Conservation (phyloP, 2,113 vertebrate species). For the Platycercus adscitus region DNA sequence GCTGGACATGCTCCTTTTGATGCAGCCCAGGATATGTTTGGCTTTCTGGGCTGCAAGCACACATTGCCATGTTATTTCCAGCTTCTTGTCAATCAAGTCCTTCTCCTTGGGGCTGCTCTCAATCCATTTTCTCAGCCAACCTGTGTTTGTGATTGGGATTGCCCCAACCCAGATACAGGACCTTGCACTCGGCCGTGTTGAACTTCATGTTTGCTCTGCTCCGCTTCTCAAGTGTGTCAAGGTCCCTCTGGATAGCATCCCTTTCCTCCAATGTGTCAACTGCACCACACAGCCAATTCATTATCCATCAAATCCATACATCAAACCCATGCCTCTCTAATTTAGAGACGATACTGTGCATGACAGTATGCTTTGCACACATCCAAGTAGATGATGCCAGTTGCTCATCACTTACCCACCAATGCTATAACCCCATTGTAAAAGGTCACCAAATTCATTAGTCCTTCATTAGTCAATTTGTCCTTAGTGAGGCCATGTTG, state of each 20-base stretch:
- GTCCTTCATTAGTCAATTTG: not conserved
- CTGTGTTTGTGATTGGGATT: not conserved
- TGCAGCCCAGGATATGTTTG: not conserved
- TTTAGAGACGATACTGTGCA: not conserved
- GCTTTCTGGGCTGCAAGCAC: not conserved
- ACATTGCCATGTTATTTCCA: not conserved
- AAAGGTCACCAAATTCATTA: not conserved
- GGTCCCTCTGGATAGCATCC: not conserved
- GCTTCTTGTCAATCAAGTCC: not conserved
- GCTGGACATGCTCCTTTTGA: not conserved
- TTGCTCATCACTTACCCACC: not conserved
- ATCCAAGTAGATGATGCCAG: not conserved
- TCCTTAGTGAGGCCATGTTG: not conserved
- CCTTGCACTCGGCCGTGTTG: not conserved
- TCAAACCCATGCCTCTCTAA: not conserved
- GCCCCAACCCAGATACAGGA: not conserved
- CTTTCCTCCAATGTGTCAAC: not conserved
- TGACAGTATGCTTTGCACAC: not conserved
- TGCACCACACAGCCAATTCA: not conserved
- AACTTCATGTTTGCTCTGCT: not conserved
- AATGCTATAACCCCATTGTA: not conserved
- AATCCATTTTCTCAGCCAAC: not conserved
- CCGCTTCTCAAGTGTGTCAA: not conserved
- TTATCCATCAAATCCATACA: not conserved
- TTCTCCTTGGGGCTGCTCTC: not conserved